Evolutionary conservation across 2,113 vertebrate genomes (phyloP).

Genomic region (Colius striatus): DNA sequence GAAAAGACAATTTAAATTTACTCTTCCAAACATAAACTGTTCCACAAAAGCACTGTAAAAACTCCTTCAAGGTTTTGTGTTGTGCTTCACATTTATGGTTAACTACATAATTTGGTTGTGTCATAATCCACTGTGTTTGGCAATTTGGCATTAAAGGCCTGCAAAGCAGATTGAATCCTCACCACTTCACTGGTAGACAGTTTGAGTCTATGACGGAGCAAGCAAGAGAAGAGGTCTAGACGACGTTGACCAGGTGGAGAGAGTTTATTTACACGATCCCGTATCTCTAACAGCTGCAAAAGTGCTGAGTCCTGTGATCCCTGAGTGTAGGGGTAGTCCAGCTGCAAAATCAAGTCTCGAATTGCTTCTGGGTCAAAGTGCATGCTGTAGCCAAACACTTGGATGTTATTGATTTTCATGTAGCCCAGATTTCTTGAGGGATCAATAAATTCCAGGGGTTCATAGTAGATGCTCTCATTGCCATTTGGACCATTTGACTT

Average conservation of each 20-base stretch:
- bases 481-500: constrained; percentile 81
- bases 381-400: constrained; percentile 99
- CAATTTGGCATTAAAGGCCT: constrained; percentile 91
- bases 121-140: constrained; percentile 94
- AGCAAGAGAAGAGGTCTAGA: constrained; percentile 94
- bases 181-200: constrained; percentile 93
- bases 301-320: constrained; percentile 96
- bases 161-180: constrained; percentile 91
- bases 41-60: constrained; percentile 86
- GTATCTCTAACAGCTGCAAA: constrained; percentile 92
- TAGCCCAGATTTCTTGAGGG: constrained; percentile 93
- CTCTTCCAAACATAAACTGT: constrained; percentile 84
- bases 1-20: constrained; percentile 86
- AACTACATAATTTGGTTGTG: constrained; percentile 97
- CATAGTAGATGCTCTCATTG: constrained; percentile 92
- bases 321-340: constrained; percentile 98
- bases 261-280: constrained; percentile 94
- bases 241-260: constrained; percentile 91
- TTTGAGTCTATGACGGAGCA: constrained; percentile 94
- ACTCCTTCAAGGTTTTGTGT: constrained; percentile 77
- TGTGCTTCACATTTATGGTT: constrained; percentile 87
- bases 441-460: constrained; percentile 91
- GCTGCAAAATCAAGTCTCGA: constrained; percentile 93
- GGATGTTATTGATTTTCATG: constrained; percentile 98
- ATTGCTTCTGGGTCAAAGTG: constrained; percentile 97